Evolutionary conservation across 1,140 invertebrate species (phyloP).

Genomic region (Drosophila kanapiae): DNA sequence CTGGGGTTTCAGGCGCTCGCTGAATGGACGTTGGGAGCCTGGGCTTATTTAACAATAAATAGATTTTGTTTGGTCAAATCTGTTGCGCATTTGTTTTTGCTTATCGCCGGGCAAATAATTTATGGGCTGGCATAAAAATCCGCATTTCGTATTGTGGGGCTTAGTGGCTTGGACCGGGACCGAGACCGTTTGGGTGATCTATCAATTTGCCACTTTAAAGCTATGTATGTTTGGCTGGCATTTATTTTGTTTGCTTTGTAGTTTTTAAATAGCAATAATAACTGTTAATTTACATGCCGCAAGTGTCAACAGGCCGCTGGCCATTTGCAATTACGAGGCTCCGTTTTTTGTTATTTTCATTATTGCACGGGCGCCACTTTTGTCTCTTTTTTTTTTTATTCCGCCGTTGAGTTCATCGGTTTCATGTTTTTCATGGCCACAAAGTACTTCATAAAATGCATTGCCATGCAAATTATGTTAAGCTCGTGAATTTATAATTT

Average conservation of each 20-base stretch:
- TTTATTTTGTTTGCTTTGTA: constrained; percentile 35
- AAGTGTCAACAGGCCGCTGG: constrained; percentile 77
- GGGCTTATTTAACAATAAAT: constrained; percentile 66
- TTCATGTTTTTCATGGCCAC: constrained; percentile 61
- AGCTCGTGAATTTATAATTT: constrained; percentile 83
- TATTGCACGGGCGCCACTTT: constrained; percentile 15
- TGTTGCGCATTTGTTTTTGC: constrained; percentile 73
- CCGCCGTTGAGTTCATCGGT: constrained; percentile 30
- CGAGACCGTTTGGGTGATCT: constrained; percentile 56
- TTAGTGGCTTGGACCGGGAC: constrained; percentile 43
- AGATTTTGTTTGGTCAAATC: constrained; percentile 66
- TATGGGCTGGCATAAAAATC: constrained; percentile 69
- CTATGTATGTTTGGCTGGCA: constrained; percentile 6
- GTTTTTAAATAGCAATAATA: constrained; percentile 67
- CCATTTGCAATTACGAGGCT: constrained; percentile 67
- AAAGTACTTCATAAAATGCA: constrained; percentile 80
- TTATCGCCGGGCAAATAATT: constrained; percentile 70
- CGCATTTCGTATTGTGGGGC: constrained; percentile 43
- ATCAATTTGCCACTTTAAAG: constrained; percentile 79
- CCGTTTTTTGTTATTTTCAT: constrained; percentile 38
- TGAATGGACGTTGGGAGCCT: constrained; percentile 7
- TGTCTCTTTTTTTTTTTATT: constrained; percentile 14
- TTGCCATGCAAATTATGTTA: constrained; percentile 82
- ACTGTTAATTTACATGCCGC: constrained; percentile 77
- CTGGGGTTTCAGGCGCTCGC: constrained; percentile 11